Percentiles rank a stretch among this genome's conserved stretches.
Evolutionary conservation across 2,888 invertebrate species (phyloP).

Genomic region (Cyrtodaria siliqua): DNA sequence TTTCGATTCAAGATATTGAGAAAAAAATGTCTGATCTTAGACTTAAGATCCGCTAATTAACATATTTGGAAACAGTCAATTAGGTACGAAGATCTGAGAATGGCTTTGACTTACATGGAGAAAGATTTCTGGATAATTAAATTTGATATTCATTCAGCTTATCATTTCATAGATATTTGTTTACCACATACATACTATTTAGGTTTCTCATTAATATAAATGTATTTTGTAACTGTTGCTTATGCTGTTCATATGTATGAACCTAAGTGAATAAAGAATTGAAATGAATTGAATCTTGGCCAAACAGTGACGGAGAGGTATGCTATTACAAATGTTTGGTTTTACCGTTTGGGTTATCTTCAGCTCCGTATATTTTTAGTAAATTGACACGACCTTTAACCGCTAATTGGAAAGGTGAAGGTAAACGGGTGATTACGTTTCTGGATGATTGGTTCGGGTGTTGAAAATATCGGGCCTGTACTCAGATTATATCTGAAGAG

Average conservation of each 20-base stretch:
- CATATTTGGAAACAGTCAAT: slow-evolving; percentile 44
- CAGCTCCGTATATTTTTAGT: too few relatives aligned
- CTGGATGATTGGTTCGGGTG: too few relatives aligned
- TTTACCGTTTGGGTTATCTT: slow-evolving; percentile 49
- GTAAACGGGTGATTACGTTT: too few relatives aligned
- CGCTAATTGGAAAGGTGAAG: too few relatives aligned
- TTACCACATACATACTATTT: slow-evolving; percentile 34
- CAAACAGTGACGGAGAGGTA: slow-evolving; percentile 41
- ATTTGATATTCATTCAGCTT: too few relatives aligned
- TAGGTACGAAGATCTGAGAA: slow-evolving; percentile 47
- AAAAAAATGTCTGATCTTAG: slow-evolving; percentile 50
- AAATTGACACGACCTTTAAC: too few relatives aligned
- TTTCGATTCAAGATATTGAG: slow-evolving; percentile 34
- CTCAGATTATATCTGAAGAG: slow-evolving; percentile 51
- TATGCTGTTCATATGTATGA: too few relatives aligned
- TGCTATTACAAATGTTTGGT: too few relatives aligned
- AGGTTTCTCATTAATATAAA: slow-evolving; percentile 21
- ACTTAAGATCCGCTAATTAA: slow-evolving; percentile 42
- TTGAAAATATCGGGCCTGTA: slow-evolving; percentile 23
- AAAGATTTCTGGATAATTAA: slow-evolving; percentile 8
- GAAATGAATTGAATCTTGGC: too few relatives aligned
- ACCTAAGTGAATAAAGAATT: too few relatives aligned
- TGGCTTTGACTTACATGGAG: slow-evolving; percentile 15
- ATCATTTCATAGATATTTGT: too few relatives aligned
- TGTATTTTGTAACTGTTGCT: too few relatives aligned